Evolutionary conservation across 2,797 vertebrate genomes (phyloP), one percentile per base, ranked within the genome.

Genomic region (Hyperoplus immaculatus): DNA sequence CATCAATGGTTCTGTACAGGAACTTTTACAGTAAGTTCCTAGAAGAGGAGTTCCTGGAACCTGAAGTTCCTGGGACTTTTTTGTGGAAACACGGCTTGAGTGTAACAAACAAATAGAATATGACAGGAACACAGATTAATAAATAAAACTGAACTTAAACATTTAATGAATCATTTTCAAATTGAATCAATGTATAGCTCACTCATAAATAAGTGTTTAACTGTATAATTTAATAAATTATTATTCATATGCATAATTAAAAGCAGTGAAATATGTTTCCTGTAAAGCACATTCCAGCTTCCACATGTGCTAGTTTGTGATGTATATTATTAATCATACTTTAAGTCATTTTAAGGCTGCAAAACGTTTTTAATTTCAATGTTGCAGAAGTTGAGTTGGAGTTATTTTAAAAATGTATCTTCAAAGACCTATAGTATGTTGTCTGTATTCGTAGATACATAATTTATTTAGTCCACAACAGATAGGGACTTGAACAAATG

Each of bases 401-500:
- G 11, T 51, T 51, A 1, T 46, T 54, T 45, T 13, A 21, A 5
- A 54, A 16, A 14, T 42, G 47, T n/a, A 41, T n/a, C 21, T 47
- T 45, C 21, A 50, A 11, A 0, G 15, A 29, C 45, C 58, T 58
- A 6, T 45, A 59, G 7, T 11, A 8, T 53, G 29, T 15, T 58
- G 29, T 53, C 29, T 67, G 38, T 59, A 8, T 38, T 29, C 29
- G 29, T 29, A 29, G 29, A 39, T 6, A 4, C 13, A 62, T n/a
- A 2, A 64, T 55, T 36, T 8, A 68, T 59, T 67, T 50, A 46
- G 29, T 38, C n/a, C 10, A 1, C 4, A 75, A 29, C 69, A 72
- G 2, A 69, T 4, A 39, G 41, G 13, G 21, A 21, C 5, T 11
- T 36, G 21, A 47, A 63, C 63, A 55, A 51, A 68, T 60, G 38